These are phyloP conservation scores for Caenorhabditis drosophilae DNA, from an alignment of 2,888 invertebrate genomes.

Conservation along the genomic window DNA sequence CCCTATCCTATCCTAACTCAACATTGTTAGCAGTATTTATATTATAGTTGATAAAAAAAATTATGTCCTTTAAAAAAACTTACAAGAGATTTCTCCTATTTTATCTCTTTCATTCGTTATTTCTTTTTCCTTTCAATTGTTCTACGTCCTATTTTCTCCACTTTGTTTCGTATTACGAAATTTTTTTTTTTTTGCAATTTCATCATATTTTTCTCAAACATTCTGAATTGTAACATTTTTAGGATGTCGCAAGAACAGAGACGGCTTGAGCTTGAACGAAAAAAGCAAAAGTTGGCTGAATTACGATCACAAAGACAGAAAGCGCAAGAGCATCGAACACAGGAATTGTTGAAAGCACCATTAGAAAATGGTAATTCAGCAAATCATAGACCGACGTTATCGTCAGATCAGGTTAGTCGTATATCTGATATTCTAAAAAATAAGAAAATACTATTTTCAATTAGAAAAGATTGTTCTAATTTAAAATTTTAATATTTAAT, in stretches of 20 bases:
- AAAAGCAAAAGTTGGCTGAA: constrained; percentile 56
- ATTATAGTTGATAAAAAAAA: too few species aligned
- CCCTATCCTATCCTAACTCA: background rate
- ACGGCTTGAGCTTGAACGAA: constrained; percentile 51
- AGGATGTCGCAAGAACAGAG: constrained; percentile 17
- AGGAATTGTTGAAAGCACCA: constrained; percentile 24
- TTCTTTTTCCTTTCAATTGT: background rate
- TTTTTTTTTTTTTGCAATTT: background rate
- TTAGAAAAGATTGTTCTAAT: background rate
- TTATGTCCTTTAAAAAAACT: too few species aligned
- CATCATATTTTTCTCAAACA: background rate
- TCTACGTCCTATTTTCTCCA: background rate
- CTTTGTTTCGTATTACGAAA: constrained; percentile 2
- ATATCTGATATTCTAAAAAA: background rate
- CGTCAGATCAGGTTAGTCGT: constrained; percentile 18
- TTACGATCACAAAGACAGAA: constrained; percentile 30
- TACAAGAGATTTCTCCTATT: background rate
- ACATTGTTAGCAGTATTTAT: too few species aligned
- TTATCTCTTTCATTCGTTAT: background rate
- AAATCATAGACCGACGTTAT: constrained; percentile 10
- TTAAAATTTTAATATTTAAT: background rate
- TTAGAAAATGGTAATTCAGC: constrained; percentile 11
- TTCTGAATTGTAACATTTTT: background rate
- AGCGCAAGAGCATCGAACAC: constrained; percentile 24
- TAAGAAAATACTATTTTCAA: background rate